Evolutionary conservation across 2,888 invertebrate species (phyloP), one percentile per base, ranked within the genome.

Genomic region (Osedax frankpressi): DNA sequence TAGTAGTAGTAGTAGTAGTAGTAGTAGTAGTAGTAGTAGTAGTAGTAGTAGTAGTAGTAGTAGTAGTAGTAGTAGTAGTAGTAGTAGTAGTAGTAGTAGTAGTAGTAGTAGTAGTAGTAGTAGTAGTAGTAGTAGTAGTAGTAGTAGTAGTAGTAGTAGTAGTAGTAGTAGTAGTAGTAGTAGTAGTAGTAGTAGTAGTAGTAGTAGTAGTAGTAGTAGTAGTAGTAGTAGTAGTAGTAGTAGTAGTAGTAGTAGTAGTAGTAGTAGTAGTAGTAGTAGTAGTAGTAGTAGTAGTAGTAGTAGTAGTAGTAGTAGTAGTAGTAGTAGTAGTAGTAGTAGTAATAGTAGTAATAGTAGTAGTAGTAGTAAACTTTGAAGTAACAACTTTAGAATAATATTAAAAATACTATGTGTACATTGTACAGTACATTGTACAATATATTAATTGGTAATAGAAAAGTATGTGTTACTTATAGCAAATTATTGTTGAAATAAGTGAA

Each of bases 281-380:
- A 73, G 73, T 74, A 73, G 72, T 74, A 44, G 62, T 74, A 74
- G 68, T 74, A 74, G 63, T 74, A 74, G 44, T 71, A 71, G 44
- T 44, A 44, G 44, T 44, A 44, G 44, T 44, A 44, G 44, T 44
- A 19, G 44, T 44, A 44, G 44, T 44, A 19, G 44, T 44, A 44
- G 44, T 44, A 19, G 44, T 44, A 44, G 44, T 44, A 44, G 44
- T 44, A 44, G 44, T 44, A 19, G 44, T 44, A 44, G 44, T 6
- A 44, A 44, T n/a, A n/a, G n/a, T n/a, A n/a, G n/a, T n/a, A n/a
- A n/a, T n/a, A n/a, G n/a, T n/a, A n/a, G n/a, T n/a, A n/a, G n/a
- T n/a, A n/a, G n/a, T n/a, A n/a, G n/a, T n/a, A n/a, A n/a, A n/a
- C n/a, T n/a, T n/a, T n/a, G n/a, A n/a, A n/a, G n/a, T n/a, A n/a